Percentiles rank a stretch among this genome's conserved stretches.
Evolutionary conservation across 2,113 vertebrate species (phyloP).

Genomic region (Phyllostomus discolor): DNA sequence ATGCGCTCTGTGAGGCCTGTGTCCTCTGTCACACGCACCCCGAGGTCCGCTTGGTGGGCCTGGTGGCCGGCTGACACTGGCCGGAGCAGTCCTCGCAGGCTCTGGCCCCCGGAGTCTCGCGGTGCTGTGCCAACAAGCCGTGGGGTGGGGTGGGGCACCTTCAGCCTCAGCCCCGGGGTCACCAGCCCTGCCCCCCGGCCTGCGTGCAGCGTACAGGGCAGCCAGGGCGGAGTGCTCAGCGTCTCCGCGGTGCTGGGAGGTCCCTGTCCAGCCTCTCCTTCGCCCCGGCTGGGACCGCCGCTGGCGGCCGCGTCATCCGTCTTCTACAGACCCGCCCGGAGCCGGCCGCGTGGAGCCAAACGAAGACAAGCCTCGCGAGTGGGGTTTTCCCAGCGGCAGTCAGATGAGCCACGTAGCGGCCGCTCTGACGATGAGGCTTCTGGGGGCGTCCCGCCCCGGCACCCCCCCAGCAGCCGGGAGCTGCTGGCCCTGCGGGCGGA

Average conservation of each 20-base stretch:
- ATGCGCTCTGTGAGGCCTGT: not conserved
- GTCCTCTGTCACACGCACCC: not conserved
- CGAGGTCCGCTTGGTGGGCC: not conserved
- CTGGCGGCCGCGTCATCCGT: not conserved
- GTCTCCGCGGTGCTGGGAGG: fast-evolving
- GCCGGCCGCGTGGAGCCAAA: no score
- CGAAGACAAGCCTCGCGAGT: not conserved
- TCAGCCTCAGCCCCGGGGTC: not conserved
- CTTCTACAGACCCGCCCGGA: no score
- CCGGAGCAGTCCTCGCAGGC: not conserved
- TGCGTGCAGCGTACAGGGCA: no score
- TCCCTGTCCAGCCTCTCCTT: not conserved
- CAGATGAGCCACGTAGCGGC: not conserved
- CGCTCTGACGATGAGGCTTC: not conserved
- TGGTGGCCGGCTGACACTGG: no score
- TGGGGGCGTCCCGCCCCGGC: not conserved
- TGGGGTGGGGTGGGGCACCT: fast-evolving
- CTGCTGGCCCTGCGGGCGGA: no score
- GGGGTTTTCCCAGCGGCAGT: no score
- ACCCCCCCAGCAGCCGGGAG: not conserved
- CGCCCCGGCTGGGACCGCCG: fast-evolving
- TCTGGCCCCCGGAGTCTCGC: not conserved
- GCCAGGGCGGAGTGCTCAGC: not conserved
- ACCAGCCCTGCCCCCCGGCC: not conserved
- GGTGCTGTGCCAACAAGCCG: no score